A percentile compares a stretch with the other conserved stretches of the same genome.
Evolutionary conservation across 2,888 invertebrate species (phyloP).

Genomic region (Trilocha varians): DNA sequence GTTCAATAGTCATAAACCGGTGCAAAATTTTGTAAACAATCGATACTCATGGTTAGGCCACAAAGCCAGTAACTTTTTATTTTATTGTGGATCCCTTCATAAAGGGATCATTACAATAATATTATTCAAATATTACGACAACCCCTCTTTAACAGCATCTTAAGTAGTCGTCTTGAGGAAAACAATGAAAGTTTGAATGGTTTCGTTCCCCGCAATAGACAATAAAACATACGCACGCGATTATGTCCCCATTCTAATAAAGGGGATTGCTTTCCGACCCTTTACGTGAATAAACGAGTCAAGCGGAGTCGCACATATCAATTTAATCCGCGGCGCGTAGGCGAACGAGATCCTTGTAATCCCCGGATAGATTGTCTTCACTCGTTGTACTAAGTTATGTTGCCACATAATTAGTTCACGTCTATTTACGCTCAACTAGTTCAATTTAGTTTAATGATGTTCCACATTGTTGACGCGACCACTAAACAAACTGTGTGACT

Average conservation of each 20-base stretch:
- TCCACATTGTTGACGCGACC: background rate
- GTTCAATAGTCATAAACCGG: background rate
- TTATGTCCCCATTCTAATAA: slow-evolving; percentile 60
- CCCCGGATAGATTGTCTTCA: slow-evolving; percentile 46
- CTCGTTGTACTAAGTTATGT: slow-evolving; percentile 49
- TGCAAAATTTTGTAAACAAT: background rate
- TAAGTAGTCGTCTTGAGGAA: slow-evolving; percentile 39
- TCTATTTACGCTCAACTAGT: background rate
- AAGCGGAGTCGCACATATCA: slow-evolving; percentile 60
- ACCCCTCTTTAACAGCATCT: slow-evolving; percentile 29
- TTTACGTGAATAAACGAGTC: slow-evolving; percentile 63
- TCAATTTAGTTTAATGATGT: background rate
- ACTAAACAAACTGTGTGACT: background rate
- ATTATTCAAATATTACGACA: slow-evolving; percentile 20
- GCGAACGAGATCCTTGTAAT: slow-evolving; percentile 58
- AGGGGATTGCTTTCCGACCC: slow-evolving; percentile 59
- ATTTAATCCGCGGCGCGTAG: slow-evolving; percentile 58
- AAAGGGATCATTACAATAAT: slow-evolving; percentile 16
- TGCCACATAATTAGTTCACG: slow-evolving; percentile 58
- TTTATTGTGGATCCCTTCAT: background rate
- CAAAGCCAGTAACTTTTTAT: background rate
- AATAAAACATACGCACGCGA: slow-evolving; percentile 55
- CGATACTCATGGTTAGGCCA: background rate
- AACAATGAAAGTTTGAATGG: slow-evolving; percentile 43
- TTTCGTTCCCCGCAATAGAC: slow-evolving; percentile 34